These are phyloP conservation scores for human (Homo sapiens) DNA, from an alignment of 2,113 vertebrate species.

Conservation along the genomic window GRCh38 chr19:55254501-55255000, in stretches of 20 bases:
- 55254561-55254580: not conserved
- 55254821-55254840: not conserved
- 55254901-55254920: not conserved
- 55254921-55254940: not conserved
- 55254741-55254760: not conserved
- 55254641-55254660: not conserved
- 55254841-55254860: not conserved
- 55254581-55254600: not conserved
- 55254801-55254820: not conserved
- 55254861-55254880: not conserved
- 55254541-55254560: not conserved
- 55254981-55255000: not conserved
- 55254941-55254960: not conserved
- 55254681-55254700: not conserved
- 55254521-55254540: not conserved
- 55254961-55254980: not conserved
- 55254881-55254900: not conserved
- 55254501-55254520: not conserved
- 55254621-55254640: not conserved
- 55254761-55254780: not conserved
- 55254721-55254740: not conserved
- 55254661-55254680: not conserved
- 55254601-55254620: constrained; percentile 1
- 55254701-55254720: not conserved
- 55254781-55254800: not conserved